These are phyloP conservation scores for Rhinogobio ventralis DNA, from an alignment of 2,797 vertebrate genomes.

Conservation along the genomic window DNA sequence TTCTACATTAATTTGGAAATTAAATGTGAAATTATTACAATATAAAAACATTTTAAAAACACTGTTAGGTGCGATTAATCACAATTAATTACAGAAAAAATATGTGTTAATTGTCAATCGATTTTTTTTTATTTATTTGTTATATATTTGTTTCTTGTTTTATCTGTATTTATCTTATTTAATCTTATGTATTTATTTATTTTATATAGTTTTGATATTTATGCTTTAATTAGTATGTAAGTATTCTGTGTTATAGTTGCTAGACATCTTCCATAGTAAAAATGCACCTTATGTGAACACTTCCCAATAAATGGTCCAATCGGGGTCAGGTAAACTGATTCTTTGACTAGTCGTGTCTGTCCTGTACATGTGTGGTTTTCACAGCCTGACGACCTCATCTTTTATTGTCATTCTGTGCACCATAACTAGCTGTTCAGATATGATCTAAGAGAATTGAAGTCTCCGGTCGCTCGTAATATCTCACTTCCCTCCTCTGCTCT, in stretches of 20 bases:
- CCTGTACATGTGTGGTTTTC: conserved; percentile 1
- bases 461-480: conserved; percentile 73
- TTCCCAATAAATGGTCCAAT: neutral
- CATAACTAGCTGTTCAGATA: conserved; percentile 79
- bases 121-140: too few species aligned
- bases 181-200: neutral
- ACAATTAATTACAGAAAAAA: too few species aligned
- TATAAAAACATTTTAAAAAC: too few species aligned
- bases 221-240: neutral
- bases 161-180: neutral
- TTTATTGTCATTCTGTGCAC: conserved; percentile 75
- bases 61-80: too few species aligned
- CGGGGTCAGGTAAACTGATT: neutral
- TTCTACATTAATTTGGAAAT: too few species aligned
- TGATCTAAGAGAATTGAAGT: conserved; percentile 76
- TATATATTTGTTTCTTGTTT: neutral
- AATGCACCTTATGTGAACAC: neutral
- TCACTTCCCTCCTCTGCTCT: conserved; percentile 51
- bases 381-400: conserved; percentile 60
- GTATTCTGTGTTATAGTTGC: neutral
- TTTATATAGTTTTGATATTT: neutral
- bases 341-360: neutral
- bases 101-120: too few species aligned
- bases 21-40: too few species aligned
- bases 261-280: neutral